A percentile compares a stretch with the other conserved stretches of the same genome.
phyloP scores from a whole-genome alignment of 1,140 invertebrate genomes.

The Ephestia elutella region DNA sequence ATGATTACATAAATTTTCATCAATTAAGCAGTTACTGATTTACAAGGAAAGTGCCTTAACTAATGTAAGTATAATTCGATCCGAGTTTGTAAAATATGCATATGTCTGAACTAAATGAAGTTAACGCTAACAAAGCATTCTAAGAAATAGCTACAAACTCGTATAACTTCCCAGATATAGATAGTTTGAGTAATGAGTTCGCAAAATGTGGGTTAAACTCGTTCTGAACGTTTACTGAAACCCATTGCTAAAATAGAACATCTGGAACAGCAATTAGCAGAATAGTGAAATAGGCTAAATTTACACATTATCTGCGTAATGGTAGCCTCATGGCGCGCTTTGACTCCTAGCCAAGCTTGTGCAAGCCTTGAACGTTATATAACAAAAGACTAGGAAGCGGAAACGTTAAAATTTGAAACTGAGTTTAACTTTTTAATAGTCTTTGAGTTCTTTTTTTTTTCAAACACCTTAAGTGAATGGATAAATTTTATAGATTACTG shows the following conservation, averaged over 20 bases:
- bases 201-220: neutral
- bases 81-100: too few species aligned
- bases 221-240: neutral
- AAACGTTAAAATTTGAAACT: neutral
- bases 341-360: neutral
- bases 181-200: neutral
- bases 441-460: too few species aligned
- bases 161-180: neutral
- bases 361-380: neutral
- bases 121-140: neutral
- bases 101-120: too few species aligned
- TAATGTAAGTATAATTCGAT: too few species aligned
- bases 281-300: conserved; percentile 2
- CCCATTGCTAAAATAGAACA: neutral
- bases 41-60: too few species aligned
- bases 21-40: too few species aligned
- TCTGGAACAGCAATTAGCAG: conserved; percentile 4
- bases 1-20: too few species aligned
- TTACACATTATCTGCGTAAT: conserved; percentile 5
- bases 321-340: neutral
- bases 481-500: too few species aligned
- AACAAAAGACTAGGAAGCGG: neutral
- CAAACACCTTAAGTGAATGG: too few species aligned
- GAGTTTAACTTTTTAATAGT: neutral
- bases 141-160: neutral